Conservation (phyloP, 2,888 invertebrate genomes). For the Conops quadrifasciatus region DNA sequence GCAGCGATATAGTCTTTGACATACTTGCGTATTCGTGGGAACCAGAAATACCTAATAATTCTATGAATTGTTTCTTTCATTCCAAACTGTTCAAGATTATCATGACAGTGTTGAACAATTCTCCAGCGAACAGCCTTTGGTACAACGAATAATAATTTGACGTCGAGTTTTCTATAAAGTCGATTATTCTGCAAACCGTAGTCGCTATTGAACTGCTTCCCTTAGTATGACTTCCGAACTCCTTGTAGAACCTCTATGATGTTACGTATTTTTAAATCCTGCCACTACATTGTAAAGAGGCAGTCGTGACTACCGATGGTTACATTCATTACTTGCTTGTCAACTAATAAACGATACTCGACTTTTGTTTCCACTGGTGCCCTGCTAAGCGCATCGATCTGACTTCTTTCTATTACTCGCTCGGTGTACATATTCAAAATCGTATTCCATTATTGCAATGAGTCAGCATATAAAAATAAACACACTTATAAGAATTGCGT, state of each 20-base stretch:
- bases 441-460: no score
- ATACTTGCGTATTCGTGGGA: conserved; percentile 41
- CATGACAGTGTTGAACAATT: conserved; percentile 41
- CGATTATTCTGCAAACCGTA: conserved; percentile 37
- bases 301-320: conserved; percentile 40
- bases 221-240: conserved; percentile 31
- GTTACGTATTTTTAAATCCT: conserved; percentile 34
- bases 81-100: conserved; percentile 43
- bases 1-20: conserved; percentile 38
- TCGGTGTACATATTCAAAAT: conserved; percentile 36
- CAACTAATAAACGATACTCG: no score
- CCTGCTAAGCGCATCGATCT: conserved; percentile 39
- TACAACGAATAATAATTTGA: conserved; percentile 35
- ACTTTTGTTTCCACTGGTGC: neutral
- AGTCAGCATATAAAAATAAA: no score
- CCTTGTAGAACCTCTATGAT: conserved; percentile 36
- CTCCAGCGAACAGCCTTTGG: conserved; percentile 39
- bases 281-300: conserved; percentile 42
- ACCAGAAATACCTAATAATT: conserved; percentile 40
- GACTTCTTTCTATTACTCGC: conserved; percentile 33
- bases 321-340: conserved; percentile 30
- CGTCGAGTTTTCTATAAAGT: conserved; percentile 29
- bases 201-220: conserved; percentile 35
- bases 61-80: conserved; percentile 41
- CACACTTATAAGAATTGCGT: no score